Evolutionary conservation across 2,113 vertebrate genomes (phyloP).

Genomic region (Aleadryas rufinucha): DNA sequence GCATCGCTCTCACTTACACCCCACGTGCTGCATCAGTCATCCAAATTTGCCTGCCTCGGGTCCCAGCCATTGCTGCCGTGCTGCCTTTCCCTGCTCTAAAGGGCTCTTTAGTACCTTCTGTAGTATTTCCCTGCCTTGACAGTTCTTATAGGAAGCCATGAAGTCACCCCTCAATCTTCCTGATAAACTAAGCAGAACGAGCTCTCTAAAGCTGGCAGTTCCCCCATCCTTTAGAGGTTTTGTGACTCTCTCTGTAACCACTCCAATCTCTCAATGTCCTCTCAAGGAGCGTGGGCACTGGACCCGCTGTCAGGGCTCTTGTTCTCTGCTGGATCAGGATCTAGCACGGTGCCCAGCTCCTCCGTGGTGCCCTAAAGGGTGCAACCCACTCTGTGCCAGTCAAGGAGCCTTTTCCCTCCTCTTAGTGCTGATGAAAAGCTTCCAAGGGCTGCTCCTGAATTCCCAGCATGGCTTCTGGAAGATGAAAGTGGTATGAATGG

Average conservation of each 20-base stretch:
- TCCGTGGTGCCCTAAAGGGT: background rate
- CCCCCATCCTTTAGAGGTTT: background rate
- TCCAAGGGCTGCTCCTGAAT: background rate
- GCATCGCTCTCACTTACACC: background rate
- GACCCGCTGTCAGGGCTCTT: background rate
- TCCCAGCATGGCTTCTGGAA: background rate
- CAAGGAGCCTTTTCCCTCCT: background rate
- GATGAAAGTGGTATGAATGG: rapidly evolving
- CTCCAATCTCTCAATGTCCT: background rate
- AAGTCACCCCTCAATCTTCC: slow-evolving; percentile 3
- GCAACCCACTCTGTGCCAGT: rapidly evolving
- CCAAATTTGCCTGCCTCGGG: background rate
- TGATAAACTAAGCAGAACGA: background rate
- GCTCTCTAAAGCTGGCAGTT: background rate
- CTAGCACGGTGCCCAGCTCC: rapidly evolving
- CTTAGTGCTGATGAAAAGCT: background rate
- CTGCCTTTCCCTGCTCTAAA: background rate
- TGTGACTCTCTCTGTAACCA: background rate
- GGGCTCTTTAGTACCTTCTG: background rate
- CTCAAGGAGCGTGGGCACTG: rapidly evolving
- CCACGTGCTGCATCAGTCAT: background rate
- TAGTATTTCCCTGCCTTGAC: background rate
- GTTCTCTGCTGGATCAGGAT: background rate
- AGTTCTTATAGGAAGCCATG: background rate
- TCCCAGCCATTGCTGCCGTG: background rate